Base-by-base conservation (phyloP, 1,140 invertebrate species). In the Trachymyrmex cornetzi region DNA sequence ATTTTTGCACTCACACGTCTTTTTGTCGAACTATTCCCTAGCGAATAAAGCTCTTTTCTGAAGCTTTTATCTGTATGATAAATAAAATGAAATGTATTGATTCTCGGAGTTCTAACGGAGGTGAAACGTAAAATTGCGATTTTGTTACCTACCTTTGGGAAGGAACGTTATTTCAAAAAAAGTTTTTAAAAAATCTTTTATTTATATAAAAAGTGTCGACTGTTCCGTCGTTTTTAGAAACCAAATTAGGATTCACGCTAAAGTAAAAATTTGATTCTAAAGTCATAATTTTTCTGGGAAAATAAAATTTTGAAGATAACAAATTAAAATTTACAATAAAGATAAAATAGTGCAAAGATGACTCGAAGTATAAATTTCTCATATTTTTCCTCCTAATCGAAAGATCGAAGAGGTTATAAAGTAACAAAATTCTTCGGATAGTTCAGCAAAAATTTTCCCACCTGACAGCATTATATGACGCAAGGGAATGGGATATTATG, bases 391-490 rank as follows among this genome's bases (percentile, higher is more conserved):
- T 11, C 12, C 5, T 6, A 30, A 19, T 64, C 64, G 27, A 34
- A 27, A 34, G 38, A 84, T 84, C 44, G n/a, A 63, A 66, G 12
- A 19, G 66, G n/a, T 30, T 22, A 30, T 48, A 30, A 80, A 27
- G n/a, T 80, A 55, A 84, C 55, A 57, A 74, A 84, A 74, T 63
- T 61, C 69, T 75, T 75, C 80, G 38, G 24, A 74, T 50, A 50
- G 69, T 84, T 84, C 14, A n/a, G 30, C 38, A 57, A 27, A 75
- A 82, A 82, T 82, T 84, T 48, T 75, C 69, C 22, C 55, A 50
- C 69, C 38, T 80, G 63, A 80, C 44, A 38, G 3, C 61, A 61
- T 63, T 84, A 75, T 59, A 34, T 59, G 57, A 74, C 80, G 30
- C 24, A 55, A 22, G 34, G n/a, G 14, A 38, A 4, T 24, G 19